Conservation (phyloP, 2,113 vertebrate genomes). For the Pseudorectes ferrugineus region DNA sequence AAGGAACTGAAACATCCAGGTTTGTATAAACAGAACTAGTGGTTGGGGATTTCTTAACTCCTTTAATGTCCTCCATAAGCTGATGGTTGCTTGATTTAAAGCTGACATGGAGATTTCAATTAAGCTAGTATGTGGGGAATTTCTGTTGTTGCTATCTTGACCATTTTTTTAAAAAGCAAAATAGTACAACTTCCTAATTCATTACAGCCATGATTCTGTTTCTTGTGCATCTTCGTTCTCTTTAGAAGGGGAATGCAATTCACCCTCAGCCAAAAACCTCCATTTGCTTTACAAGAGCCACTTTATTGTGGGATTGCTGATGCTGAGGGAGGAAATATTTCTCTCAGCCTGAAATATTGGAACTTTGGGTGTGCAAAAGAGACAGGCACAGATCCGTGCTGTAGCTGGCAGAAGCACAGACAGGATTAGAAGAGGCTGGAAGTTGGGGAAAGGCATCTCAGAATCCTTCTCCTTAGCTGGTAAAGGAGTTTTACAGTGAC, state of each 20-base stretch:
- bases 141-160: background rate
- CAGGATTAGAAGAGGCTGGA: background rate
- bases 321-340: background rate
- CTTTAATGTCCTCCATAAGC: background rate
- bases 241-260: background rate
- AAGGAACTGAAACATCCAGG: background rate
- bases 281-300: background rate
- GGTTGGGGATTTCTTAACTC: background rate
- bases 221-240: background rate
- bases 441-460: background rate
- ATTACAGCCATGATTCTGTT: background rate
- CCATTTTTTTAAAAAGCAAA: background rate
- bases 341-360: background rate
- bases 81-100: background rate
- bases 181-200: background rate
- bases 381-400: background rate
- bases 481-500: background rate
- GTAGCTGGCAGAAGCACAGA: background rate
- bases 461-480: background rate
- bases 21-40: background rate
- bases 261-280: background rate
- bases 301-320: background rate
- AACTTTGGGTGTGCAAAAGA: background rate
- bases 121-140: background rate
- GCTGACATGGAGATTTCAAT: background rate